Conservation (phyloP, 1,140 invertebrate species). For the Calephelis virginiensis region DNA sequence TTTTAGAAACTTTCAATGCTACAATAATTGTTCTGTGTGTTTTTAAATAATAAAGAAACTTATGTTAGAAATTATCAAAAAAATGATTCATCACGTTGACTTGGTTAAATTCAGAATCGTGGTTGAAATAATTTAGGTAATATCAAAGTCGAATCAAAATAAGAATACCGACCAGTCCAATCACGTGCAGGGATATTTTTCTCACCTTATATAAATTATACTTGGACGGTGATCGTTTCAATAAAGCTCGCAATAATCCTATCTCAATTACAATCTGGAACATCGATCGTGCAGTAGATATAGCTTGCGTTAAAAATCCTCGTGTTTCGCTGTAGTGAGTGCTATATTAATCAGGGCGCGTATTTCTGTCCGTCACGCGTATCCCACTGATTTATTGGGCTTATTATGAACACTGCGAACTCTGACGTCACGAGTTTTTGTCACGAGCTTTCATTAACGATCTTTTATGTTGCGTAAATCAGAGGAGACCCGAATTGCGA, state of each 20-base stretch:
- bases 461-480: conserved; percentile 10
- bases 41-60: too few relatives aligned
- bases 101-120: too few relatives aligned
- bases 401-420: conserved; percentile 7
- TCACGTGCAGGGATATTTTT: too few relatives aligned
- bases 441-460: conserved; percentile 15
- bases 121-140: too few relatives aligned
- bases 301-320: neutral
- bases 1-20: too few relatives aligned
- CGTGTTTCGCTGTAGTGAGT: neutral
- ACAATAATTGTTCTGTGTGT: too few relatives aligned
- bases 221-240: neutral
- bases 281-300: neutral
- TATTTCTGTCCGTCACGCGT: conserved; percentile 17
- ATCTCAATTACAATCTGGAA: neutral
- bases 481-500: neutral
- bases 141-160: too few relatives aligned
- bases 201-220: too few relatives aligned
- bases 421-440: conserved; percentile 14
- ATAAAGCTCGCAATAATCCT: conserved; percentile 2
- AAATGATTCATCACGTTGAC: too few relatives aligned
- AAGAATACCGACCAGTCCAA: too few relatives aligned
- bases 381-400: conserved; percentile 9
- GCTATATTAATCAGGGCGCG: conserved; percentile 9
- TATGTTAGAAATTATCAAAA: too few relatives aligned